Evolutionary conservation across 1,140 invertebrate genomes (phyloP).

Genomic region (Heliconius congener): DNA sequence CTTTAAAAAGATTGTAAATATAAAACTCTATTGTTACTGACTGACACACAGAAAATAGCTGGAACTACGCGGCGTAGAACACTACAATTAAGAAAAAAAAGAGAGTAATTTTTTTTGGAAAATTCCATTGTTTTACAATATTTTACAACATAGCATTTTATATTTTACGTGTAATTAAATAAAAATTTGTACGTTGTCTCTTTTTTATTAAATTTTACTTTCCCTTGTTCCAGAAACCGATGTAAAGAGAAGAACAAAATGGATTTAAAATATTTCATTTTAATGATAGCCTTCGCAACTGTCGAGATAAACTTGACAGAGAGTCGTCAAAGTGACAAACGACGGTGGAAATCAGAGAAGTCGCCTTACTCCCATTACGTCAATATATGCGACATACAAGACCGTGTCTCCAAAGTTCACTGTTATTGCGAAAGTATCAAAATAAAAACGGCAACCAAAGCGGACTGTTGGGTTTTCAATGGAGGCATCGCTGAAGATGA

Average conservation of each 20-base stretch:
- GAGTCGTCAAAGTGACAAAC: slow-evolving; percentile 73
- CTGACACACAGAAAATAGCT: too few species aligned
- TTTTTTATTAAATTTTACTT: background rate
- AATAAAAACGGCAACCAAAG: slow-evolving; percentile 73
- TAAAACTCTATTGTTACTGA: too few species aligned
- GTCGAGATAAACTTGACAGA: slow-evolving; percentile 75
- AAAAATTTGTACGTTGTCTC: background rate
- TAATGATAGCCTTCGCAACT: slow-evolving; percentile 71
- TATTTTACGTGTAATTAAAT: too few species aligned
- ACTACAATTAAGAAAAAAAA: too few species aligned
- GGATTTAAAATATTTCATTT: slow-evolving; percentile 73
- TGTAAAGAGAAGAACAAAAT: slow-evolving; percentile 64
- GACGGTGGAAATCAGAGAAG: slow-evolving; percentile 72
- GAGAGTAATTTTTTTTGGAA: too few species aligned
- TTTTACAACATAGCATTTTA: too few species aligned
- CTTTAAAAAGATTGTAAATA: too few species aligned
- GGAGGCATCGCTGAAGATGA: slow-evolving; percentile 84
- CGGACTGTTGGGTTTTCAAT: slow-evolving; percentile 86
- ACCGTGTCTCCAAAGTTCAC: slow-evolving; percentile 76
- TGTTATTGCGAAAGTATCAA: slow-evolving; percentile 77
- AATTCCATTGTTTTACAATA: too few species aligned
- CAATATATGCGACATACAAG: slow-evolving; percentile 78
- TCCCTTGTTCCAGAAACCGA: slow-evolving; percentile 71
- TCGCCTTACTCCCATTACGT: slow-evolving; percentile 66
- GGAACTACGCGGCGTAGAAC: too few species aligned